These are phyloP conservation scores for Pyrocephalus nanus DNA, from an alignment of 2,797 vertebrate species.

Conservation along the genomic window DNA sequence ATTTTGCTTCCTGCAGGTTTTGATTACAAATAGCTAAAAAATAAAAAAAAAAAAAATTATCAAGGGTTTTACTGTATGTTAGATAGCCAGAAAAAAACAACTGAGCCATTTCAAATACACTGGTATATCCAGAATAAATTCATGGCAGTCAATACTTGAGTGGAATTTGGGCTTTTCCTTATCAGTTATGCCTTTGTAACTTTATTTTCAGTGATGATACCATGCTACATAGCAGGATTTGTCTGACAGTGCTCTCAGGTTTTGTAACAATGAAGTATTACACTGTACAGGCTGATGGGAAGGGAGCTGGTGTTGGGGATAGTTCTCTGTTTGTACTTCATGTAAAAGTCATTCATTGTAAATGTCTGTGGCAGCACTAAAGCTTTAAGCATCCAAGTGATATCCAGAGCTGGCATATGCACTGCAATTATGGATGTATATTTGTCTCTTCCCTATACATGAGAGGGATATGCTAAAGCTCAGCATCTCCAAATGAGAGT, in stretches of 20 bases:
- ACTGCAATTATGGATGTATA: accelerated
- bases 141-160: background rate
- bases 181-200: background rate
- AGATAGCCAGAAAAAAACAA: background rate
- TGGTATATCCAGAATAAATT: background rate
- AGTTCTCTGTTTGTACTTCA: background rate
- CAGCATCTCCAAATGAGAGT: background rate
- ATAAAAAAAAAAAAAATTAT: background rate
- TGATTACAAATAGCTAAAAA: background rate
- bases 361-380: background rate
- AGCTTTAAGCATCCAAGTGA: background rate
- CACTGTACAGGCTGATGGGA: background rate
- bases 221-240: background rate
- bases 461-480: background rate
- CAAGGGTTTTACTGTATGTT: background rate
- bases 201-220: background rate
- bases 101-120: background rate
- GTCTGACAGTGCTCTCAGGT: background rate
- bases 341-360: background rate
- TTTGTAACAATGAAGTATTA: background rate
- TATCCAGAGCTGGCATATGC: background rate
- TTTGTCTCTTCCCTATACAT: accelerated
- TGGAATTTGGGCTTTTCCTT: background rate
- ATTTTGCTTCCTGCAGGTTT: background rate
- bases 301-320: background rate